Conservation (phyloP, 2,888 invertebrate genomes). For the Drosophila prostipennis region DNA sequence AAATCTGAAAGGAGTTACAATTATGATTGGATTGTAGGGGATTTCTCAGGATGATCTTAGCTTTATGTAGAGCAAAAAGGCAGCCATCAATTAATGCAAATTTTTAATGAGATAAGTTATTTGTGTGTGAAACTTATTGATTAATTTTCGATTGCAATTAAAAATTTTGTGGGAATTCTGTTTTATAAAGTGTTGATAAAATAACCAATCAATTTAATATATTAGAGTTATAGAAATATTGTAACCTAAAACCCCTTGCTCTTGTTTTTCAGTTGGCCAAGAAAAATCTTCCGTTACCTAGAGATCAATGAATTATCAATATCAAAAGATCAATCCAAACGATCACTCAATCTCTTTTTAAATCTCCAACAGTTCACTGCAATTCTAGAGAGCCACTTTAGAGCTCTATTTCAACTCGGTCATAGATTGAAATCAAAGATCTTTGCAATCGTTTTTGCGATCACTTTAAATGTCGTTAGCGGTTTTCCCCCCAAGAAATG, state of each 20-base stretch:
- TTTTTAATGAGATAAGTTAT: too few species aligned
- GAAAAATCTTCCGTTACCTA: too few species aligned
- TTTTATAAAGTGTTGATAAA: neutral
- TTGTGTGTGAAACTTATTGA: too few species aligned
- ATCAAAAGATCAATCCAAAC: neutral
- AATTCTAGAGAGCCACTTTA: neutral
- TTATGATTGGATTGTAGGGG: constrained; percentile 19
- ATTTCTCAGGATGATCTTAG: constrained; percentile 7
- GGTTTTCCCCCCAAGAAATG: constrained; percentile 33
- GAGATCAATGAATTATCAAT: neutral
- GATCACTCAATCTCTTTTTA: neutral
- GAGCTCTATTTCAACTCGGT: neutral
- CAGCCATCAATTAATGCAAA: constrained; percentile 29
- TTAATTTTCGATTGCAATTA: constrained; percentile 8
- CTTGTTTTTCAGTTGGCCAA: too few species aligned
- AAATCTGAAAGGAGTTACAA: constrained; percentile 7
- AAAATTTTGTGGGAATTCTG: too few species aligned
- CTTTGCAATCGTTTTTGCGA: constrained; percentile 8
- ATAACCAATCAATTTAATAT: neutral
- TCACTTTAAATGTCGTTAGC: constrained; percentile 27
- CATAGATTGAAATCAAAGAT: constrained; percentile 1
- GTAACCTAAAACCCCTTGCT: too few species aligned
- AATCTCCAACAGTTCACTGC: neutral
- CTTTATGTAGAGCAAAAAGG: constrained; percentile 7
- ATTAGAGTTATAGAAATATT: neutral